These are phyloP conservation scores for Bubo blakistoni DNA, from an alignment of 2,113 vertebrate genomes.

Conservation along the genomic window DNA sequence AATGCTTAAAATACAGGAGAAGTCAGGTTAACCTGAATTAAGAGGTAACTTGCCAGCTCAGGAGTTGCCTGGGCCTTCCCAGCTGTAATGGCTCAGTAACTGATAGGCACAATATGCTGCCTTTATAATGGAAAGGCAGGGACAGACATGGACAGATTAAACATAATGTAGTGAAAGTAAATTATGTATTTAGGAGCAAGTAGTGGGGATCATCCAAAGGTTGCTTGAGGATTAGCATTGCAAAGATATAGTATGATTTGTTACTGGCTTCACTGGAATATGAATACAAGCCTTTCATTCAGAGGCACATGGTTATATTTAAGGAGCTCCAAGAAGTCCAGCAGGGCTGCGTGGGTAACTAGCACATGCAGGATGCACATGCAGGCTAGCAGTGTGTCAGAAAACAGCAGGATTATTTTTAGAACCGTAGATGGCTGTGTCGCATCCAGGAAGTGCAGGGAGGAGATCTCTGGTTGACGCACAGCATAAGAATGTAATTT, in stretches of 20 bases:
- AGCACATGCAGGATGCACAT: neutral
- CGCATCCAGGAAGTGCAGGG: constrained; percentile 35
- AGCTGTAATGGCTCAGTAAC: neutral
- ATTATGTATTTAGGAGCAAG: neutral
- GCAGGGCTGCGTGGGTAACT: neutral
- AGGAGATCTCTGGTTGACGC: constrained; percentile 9
- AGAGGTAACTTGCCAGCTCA: neutral
- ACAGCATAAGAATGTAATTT: neutral
- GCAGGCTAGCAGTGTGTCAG: neutral
- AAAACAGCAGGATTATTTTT: constrained; percentile 16
- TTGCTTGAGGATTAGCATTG: neutral
- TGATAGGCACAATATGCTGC: neutral
- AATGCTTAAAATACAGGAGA: neutral
- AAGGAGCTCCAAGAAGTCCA: neutral
- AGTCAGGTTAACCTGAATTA: neutral
- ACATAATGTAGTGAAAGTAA: neutral
- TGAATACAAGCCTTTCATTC: neutral
- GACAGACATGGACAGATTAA: neutral
- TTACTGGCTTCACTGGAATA: neutral
- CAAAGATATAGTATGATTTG: neutral
- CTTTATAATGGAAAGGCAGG: neutral
- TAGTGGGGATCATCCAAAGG: neutral
- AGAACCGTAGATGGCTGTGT: neutral
- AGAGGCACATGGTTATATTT: neutral
- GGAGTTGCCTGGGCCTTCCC: neutral